Conservation (phyloP, 1,140 invertebrate genomes). For the Hylyphantes graminicola region DNA sequence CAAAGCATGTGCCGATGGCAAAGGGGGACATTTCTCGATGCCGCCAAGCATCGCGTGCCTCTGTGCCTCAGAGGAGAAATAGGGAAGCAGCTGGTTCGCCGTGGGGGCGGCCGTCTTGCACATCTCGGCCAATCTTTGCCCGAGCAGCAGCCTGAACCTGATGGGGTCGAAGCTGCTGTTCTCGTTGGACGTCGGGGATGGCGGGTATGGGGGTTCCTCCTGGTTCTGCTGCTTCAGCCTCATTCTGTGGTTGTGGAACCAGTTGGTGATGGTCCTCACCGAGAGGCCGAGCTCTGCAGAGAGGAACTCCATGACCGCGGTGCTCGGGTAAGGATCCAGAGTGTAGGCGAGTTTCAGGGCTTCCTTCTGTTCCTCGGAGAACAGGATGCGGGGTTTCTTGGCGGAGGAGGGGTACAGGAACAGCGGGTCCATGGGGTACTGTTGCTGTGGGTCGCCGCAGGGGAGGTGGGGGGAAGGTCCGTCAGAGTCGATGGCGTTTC, state of each 20-base stretch:
- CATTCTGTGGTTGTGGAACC: constrained; percentile 99
- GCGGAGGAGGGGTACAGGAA: constrained; percentile 62
- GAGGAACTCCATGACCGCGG: constrained; percentile 94
- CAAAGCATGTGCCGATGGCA: constrained; percentile 79
- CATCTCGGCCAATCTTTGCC: constrained; percentile 85
- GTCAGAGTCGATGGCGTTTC: constrained; percentile 54
- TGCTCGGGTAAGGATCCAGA: constrained; percentile 95
- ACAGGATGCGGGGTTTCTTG: constrained; percentile 92
- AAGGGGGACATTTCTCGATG: constrained; percentile 43
- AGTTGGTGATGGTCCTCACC: constrained; percentile 96
- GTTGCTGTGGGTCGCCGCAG: constrained; percentile 28
- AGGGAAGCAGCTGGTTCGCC: constrained; percentile 48
- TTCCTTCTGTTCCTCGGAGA: constrained; percentile 98
- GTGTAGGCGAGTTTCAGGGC: constrained; percentile 92
- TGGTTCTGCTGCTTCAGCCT: constrained; percentile 87
- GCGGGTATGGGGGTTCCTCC: constrained; percentile 27
- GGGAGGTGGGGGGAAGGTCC: constrained; percentile 25
- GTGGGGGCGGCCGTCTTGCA: constrained; percentile 80
- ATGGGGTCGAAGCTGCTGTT: constrained; percentile 81
- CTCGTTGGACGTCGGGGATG: constrained; percentile 50
- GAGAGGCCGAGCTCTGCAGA: constrained; percentile 91
- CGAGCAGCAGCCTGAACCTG: constrained; percentile 86
- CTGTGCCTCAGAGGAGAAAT: constrained; percentile 48
- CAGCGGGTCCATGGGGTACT: constrained; percentile 64
- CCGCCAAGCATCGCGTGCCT: constrained; percentile 55